Evolutionary conservation across 1,140 invertebrate species (phyloP).

Genomic region (Camponotus pennsylvanicus): DNA sequence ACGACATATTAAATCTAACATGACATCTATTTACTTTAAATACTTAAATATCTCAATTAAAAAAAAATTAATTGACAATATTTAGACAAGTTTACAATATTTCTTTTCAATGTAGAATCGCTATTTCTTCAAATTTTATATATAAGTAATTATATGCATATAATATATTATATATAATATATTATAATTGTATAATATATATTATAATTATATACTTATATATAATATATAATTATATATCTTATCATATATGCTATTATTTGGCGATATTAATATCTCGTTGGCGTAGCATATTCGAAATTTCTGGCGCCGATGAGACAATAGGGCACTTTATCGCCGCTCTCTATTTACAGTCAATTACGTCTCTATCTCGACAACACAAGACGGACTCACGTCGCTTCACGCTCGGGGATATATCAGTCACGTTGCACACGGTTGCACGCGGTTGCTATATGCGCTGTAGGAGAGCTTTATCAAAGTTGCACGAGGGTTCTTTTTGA

Average conservation of each 20-base stretch:
- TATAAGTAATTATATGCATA: too few species aligned
- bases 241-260: background rate
- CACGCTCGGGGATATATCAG: constrained; percentile 48
- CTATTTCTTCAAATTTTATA: too few species aligned
- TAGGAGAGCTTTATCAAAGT: constrained; percentile 41
- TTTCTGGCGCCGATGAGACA: constrained; percentile 26
- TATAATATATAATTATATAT: too few species aligned
- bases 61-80: too few species aligned
- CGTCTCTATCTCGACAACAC: constrained; percentile 1
- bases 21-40: too few species aligned
- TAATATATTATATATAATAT: too few species aligned
- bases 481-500: constrained; percentile 60
- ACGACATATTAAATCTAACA: too few species aligned
- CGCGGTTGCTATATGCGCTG: constrained; percentile 19
- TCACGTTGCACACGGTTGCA: constrained; percentile 49
- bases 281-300: background rate
- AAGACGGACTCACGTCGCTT: constrained; percentile 22
- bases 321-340: background rate
- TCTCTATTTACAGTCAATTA: constrained; percentile 55
- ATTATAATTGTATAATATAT: too few species aligned
- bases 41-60: too few species aligned
- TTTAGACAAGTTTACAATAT: too few species aligned
- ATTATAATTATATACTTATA: too few species aligned
- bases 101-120: too few species aligned
- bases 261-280: background rate